These are phyloP conservation scores for Sebastes miniatus DNA, from an alignment of 2,797 vertebrate species.

Conservation along the genomic window DNA sequence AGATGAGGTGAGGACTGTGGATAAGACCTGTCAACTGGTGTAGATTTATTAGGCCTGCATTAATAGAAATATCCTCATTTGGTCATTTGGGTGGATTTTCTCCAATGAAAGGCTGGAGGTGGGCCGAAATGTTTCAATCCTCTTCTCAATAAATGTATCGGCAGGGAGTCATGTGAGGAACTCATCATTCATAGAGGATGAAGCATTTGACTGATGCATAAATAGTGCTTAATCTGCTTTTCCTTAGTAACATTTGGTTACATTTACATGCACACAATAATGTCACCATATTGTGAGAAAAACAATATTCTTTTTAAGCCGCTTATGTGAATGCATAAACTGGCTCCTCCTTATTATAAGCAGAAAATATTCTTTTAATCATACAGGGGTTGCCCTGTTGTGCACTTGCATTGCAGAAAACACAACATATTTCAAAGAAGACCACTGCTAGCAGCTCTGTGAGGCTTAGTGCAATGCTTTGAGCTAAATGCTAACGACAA, in stretches of 20 bases:
- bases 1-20: not conserved
- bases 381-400: not conserved
- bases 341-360: not conserved
- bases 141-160: not conserved
- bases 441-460: not conserved
- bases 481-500: not conserved
- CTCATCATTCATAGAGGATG: not conserved
- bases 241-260: not conserved
- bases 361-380: not conserved
- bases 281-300: not conserved
- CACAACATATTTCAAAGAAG: not conserved
- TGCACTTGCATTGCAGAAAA: not conserved
- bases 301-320: not conserved
- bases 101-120: not conserved
- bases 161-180: not conserved
- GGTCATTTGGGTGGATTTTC: not conserved
- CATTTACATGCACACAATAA: not conserved
- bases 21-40: not conserved
- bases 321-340: not conserved
- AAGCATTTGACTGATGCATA: not conserved
- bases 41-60: not conserved
- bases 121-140: not conserved
- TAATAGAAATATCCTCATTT: conserved; percentile 13
- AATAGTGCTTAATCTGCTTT: not conserved
- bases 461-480: not conserved